Base-by-base conservation (phyloP, 2,797 vertebrate genomes). In the Sebastiscus albofasciatus region DNA sequence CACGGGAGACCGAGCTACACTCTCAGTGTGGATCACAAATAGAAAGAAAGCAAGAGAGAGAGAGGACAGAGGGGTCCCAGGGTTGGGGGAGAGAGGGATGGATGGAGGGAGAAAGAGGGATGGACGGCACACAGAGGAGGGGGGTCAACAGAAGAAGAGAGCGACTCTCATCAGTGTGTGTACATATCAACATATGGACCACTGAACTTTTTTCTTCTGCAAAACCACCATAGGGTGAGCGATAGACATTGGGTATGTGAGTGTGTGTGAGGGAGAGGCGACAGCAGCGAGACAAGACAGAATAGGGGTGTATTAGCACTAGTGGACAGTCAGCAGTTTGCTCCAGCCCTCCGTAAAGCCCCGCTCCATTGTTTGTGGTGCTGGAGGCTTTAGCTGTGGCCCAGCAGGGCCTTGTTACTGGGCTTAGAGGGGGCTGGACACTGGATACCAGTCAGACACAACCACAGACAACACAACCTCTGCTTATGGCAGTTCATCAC, bases 251-350 rank as follows among this genome's bases (percentile, higher is more conserved):
- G 29, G 36, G n/a, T 20, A 6, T 62, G 39, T 77, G 78, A 76
- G 75, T 78, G 62, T 75, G 75, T 55, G 77, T 76, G 84, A 69
- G 87, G 18, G 42, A 71, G 77, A 67, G 75, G 77, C 36, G 79
- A 87, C 89, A 87, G 81, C 84, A 86, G 84, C 33, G 90, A 89
- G 85, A 90, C 83, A 58, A 88, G 81, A 80, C 89, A 93, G 94
- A 94, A 95, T 93, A 70, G 91, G 27, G 85, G 85, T 76, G 94
- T 34, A 93, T 96, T 96, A 95, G 87, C 88, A 61, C 87, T 83
- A 83, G 55, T 84, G 86, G 91, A 86, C 91, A 91, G 96, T 97
- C 96, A 97, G 96, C 96, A 96, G 89, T 96, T 96, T 96, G 92
- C 77, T 6, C 60, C 75, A 80, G 86, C 89, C 83, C 91, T 74